These are phyloP conservation scores for Sibirionetta formosa DNA, from an alignment of 2,797 vertebrate genomes.

Conservation along the genomic window DNA sequence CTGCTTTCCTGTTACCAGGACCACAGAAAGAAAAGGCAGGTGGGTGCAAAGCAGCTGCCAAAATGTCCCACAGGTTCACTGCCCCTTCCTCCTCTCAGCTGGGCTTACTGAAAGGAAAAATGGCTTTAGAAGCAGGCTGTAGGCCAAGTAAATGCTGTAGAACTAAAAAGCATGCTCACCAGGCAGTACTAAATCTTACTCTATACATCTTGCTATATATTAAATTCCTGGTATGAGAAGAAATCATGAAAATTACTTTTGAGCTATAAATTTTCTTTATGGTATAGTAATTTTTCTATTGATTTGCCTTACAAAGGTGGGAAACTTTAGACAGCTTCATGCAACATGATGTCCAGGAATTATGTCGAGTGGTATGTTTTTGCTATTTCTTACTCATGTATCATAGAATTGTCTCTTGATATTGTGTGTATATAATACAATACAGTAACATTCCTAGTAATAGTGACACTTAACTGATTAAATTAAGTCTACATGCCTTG, in stretches of 20 bases:
- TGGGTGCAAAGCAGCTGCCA: neutral
- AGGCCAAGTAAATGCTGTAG: neutral
- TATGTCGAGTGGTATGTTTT: constrained; percentile 97
- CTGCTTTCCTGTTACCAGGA: neutral
- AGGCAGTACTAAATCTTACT: neutral
- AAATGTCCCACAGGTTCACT: neutral
- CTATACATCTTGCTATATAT: neutral
- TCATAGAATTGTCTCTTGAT: neutral
- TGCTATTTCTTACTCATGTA: neutral
- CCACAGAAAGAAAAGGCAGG: neutral
- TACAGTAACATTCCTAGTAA: neutral
- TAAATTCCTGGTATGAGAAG: neutral
- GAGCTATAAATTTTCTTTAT: neutral
- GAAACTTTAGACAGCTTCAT: constrained; percentile 99
- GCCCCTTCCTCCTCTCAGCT: neutral
- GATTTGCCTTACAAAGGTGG: constrained; percentile 88
- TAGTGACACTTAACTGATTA: neutral
- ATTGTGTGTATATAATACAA: neutral
- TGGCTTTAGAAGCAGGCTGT: neutral
- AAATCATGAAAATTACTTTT: neutral
- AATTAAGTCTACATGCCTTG: neutral
- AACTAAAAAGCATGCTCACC: neutral
- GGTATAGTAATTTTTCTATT: neutral
- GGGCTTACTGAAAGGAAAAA: neutral
- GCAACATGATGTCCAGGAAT: constrained; percentile 98